Conservation (phyloP, 1,140 invertebrate species). For the Neodiprion virginianus region DNA sequence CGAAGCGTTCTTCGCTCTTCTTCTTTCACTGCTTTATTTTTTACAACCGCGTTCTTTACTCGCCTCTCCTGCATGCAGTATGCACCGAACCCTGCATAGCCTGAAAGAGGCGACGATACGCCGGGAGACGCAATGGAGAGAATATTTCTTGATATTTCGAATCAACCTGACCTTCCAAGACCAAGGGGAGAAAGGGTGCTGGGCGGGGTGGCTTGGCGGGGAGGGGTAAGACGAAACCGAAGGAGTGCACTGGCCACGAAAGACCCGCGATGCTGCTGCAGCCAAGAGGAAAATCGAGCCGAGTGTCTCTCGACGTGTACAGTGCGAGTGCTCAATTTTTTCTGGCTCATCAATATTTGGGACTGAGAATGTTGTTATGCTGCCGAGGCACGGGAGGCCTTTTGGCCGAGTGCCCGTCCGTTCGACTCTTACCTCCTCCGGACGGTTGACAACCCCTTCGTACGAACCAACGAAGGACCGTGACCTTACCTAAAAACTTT, state of each 20-base stretch:
- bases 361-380: not conserved
- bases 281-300: too few species aligned
- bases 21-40: conserved; percentile 2
- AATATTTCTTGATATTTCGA: conserved; percentile 6
- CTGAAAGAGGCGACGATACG: not conserved
- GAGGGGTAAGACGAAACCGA: too few species aligned
- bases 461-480: conserved; percentile 33
- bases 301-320: too few species aligned
- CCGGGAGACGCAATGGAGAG: not conserved
- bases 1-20: conserved; percentile 1
- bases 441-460: conserved; percentile 21
- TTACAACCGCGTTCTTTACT: not conserved
- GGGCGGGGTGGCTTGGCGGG: too few species aligned
- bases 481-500: conserved; percentile 44
- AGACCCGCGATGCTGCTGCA: too few species aligned
- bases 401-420: too few species aligned
- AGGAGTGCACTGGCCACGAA: too few species aligned
- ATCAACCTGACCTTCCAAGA: not conserved
- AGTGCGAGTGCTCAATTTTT: too few species aligned
- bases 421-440: too few species aligned
- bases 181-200: too few species aligned
- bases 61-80: not conserved
- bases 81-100: not conserved
- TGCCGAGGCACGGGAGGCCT: too few species aligned
- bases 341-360: too few species aligned